Evolutionary conservation across 1,140 invertebrate species (phyloP).

Genomic region (Oppia nitens): DNA sequence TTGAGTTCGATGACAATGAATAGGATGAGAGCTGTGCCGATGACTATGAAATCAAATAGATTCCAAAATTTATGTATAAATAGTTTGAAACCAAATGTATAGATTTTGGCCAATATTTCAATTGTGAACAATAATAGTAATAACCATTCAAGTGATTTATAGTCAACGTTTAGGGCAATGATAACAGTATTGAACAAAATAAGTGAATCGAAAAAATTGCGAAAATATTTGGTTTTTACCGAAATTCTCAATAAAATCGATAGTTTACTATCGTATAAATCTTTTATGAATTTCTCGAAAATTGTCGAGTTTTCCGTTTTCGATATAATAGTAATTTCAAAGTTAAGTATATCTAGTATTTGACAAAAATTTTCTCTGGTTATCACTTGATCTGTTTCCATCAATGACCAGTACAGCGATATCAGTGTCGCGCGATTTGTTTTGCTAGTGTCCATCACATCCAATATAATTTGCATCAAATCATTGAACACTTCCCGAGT

Average conservation of each 20-base stretch:
- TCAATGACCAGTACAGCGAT: constrained; percentile 30
- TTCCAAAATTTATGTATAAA: constrained; percentile 36
- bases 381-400: constrained; percentile 30
- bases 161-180: constrained; percentile 32
- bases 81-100: constrained; percentile 29
- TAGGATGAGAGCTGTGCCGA: constrained; percentile 31
- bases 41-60: constrained; percentile 36
- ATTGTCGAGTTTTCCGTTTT: constrained; percentile 21
- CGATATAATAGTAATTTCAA: constrained; percentile 24
- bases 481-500: constrained; percentile 12
- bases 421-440: constrained; percentile 5
- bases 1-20: neutral
- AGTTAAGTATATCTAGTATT: constrained; percentile 33
- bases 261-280: constrained; percentile 27
- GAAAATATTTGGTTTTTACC: constrained; percentile 32
- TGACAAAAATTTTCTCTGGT: constrained; percentile 32
- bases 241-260: constrained; percentile 27
- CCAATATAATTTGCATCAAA: constrained; percentile 27
- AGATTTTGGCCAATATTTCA: constrained; percentile 35
- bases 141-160: constrained; percentile 30
- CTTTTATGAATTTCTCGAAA: constrained; percentile 24
- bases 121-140: constrained; percentile 33
- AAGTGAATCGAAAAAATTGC: constrained; percentile 34
- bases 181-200: constrained; percentile 36
- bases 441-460: neutral